Conservation (phyloP, 2,113 vertebrate species). For the Hemicordylus capensis region DNA sequence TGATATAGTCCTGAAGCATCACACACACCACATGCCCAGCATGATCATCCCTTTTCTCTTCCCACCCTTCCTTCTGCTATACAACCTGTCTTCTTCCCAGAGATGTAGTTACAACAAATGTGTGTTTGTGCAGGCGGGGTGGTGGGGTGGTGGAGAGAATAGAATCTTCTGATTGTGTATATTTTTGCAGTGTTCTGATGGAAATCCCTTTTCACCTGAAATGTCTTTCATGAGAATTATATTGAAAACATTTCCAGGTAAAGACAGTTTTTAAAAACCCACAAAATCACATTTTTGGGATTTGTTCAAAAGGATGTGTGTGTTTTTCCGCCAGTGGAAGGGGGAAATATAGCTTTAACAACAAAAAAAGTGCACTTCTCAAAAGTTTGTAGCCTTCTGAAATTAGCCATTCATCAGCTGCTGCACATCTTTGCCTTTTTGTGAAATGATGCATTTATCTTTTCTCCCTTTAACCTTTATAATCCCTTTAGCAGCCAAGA, state of each 20-base stretch:
- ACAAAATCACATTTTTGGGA: neutral
- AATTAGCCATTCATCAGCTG: slow-evolving; percentile 14
- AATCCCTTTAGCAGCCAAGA: neutral
- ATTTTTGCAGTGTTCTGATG: neutral
- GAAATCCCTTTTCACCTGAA: neutral
- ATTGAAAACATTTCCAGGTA: neutral
- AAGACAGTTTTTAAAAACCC: neutral
- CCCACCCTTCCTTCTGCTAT: too few relatives aligned
- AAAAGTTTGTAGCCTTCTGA: slow-evolving; percentile 10
- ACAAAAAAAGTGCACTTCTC: neutral
- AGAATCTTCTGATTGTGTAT: too few relatives aligned
- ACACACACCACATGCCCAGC: neutral
- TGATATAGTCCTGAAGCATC: neutral
- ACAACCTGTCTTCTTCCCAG: too few relatives aligned
- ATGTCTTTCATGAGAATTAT: neutral
- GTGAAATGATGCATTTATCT: slow-evolving; percentile 6
- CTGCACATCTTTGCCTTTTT: neutral
- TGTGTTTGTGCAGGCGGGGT: too few relatives aligned
- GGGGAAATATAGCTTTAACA: neutral
- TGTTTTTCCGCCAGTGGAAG: neutral
- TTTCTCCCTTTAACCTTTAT: slow-evolving; percentile 11
- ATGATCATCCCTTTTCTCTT: neutral
- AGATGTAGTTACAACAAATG: neutral
- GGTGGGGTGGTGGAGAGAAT: too few relatives aligned
- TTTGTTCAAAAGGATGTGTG: rapidly evolving